Evolutionary conservation across 2,113 vertebrate genomes (phyloP).

Genomic region (Clupea harengus): DNA sequence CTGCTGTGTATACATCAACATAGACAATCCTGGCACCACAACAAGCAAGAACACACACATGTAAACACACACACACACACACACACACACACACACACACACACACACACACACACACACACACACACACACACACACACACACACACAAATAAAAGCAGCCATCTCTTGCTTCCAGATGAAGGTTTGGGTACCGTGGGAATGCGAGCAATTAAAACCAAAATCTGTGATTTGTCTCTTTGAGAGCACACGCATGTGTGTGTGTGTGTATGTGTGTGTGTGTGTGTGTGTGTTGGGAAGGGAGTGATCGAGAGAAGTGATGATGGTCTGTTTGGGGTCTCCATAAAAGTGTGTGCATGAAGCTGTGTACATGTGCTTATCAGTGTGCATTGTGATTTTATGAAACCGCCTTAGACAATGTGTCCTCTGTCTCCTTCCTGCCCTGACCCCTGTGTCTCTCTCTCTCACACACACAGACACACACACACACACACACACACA

Average conservation of each 20-base stretch:
- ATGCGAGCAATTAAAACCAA: not conserved
- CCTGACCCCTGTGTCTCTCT: not conserved
- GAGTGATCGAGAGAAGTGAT: not conserved
- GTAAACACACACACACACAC: not conserved
- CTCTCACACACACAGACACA: not conserved
- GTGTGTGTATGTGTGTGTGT: not conserved
- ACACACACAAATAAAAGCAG: not conserved
- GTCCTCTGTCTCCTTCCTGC: not conserved
- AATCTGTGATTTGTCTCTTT: not conserved
- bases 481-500: not conserved
- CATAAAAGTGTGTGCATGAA: not conserved
- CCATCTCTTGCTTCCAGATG: not conserved
- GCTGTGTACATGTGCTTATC: not conserved
- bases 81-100: no score
- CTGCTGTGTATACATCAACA: not conserved
- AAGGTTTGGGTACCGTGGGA: not conserved
- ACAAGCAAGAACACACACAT: not conserved
- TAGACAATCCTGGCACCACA: not conserved
- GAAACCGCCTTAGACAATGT: not conserved
- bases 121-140: not conserved
- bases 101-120: no score
- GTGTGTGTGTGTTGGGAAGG: not conserved
- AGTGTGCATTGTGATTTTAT: not conserved
- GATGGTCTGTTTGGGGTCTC: not conserved
- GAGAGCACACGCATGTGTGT: no score